phyloP scores from a whole-genome alignment of 1,140 invertebrate genomes.

The Manduca sexta region DNA sequence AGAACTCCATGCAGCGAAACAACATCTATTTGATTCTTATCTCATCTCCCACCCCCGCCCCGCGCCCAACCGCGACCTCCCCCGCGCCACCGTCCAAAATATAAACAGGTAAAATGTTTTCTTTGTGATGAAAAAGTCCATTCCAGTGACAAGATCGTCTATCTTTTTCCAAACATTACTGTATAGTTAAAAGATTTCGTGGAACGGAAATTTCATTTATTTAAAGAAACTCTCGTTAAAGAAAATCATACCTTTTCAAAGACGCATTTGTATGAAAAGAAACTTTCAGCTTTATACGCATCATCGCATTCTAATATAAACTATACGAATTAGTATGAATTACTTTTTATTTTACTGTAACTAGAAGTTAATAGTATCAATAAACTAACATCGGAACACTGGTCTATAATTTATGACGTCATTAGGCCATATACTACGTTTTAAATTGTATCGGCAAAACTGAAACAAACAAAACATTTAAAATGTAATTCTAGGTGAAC shows the following conservation, averaged over 20 bases:
- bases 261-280: background rate
- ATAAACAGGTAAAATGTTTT: conserved; percentile 59
- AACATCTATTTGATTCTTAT: conserved; percentile 73
- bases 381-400: no score
- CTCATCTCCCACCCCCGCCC: conserved; percentile 38
- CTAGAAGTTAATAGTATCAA: no score
- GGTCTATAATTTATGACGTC: background rate
- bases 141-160: conserved; percentile 39
- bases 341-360: no score
- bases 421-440: background rate
- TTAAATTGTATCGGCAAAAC: background rate
- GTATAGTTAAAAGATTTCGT: no score
- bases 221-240: no score
- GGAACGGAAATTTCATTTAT: no score
- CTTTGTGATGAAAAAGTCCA: conserved; percentile 51
- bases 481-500: conserved; percentile 1
- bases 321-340: no score
- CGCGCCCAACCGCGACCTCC: conserved; percentile 23
- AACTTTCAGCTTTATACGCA: background rate
- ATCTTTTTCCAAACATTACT: conserved; percentile 18
- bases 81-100: conserved; percentile 44
- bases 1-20: conserved; percentile 61
- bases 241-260: no score
- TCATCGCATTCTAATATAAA: no score
- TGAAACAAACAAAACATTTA: background rate